Conservation (phyloP, 2,113 vertebrate species). For the Delphinapterus leucas region DNA sequence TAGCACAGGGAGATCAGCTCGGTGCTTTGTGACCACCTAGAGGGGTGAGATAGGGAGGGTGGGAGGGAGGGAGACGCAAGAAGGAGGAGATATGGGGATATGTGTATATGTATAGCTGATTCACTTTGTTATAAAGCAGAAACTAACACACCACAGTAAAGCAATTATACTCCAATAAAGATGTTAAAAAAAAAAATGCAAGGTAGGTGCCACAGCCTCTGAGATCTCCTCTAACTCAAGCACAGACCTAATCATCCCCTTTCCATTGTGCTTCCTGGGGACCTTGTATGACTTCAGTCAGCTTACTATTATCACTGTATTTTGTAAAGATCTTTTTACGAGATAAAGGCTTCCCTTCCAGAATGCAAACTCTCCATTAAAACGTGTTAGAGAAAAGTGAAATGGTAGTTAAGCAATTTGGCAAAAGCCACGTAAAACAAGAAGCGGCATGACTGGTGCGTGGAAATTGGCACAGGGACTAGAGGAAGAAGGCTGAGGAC, state of each 20-base stretch:
- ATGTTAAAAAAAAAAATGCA: not conserved
- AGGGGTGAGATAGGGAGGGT: too few species aligned
- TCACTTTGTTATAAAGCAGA: too few species aligned
- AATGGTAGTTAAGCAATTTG: not conserved
- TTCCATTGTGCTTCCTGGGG: not conserved
- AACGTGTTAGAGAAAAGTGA: not conserved
- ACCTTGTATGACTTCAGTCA: not conserved
- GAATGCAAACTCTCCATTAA: not conserved
- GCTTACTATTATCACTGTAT: not conserved
- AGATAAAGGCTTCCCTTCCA: not conserved
- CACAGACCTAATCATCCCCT: not conserved
- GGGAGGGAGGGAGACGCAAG: too few species aligned
- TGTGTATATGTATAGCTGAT: too few species aligned
- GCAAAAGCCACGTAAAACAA: not conserved
- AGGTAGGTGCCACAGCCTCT: not conserved
- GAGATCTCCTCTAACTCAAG: not conserved
- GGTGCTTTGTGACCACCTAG: too few species aligned
- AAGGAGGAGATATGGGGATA: too few species aligned
- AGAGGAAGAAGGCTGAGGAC: not conserved
- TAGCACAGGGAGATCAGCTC: too few species aligned
- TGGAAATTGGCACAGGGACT: not conserved
- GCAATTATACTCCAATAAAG: too few species aligned
- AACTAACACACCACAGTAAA: too few species aligned
- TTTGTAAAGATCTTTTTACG: not conserved
- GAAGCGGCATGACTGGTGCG: not conserved